phyloP scores from a whole-genome alignment of 1,140 invertebrate genomes.

The Prorops nasuta region DNA sequence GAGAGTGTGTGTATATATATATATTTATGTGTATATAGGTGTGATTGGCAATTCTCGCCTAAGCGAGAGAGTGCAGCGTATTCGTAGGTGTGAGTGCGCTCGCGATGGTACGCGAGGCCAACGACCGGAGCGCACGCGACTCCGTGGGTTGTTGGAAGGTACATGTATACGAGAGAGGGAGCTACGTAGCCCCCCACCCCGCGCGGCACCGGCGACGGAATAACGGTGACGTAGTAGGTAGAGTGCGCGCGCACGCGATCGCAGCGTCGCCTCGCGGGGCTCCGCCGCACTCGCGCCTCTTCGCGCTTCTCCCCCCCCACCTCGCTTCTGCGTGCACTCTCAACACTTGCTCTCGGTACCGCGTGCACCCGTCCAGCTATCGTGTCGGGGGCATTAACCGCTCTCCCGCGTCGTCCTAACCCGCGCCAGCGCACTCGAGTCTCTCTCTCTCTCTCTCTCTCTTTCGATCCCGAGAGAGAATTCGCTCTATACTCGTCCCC shows the following conservation, averaged over 20 bases:
- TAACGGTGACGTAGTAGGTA: conserved; percentile 58
- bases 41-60: no score
- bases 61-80: not conserved
- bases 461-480: not conserved
- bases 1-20: no score
- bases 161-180: conserved; percentile 6
- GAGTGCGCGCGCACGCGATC: conserved; percentile 43
- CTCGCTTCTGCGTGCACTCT: no score
- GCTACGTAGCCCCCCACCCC: not conserved
- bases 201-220: conserved; percentile 40
- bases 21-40: no score
- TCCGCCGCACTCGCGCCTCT: conserved; percentile 23
- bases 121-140: conserved; percentile 50
- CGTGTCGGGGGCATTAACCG: conserved; percentile 50
- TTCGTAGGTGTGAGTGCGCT: no score
- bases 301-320: not conserved
- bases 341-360: no score
- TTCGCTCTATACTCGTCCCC: conserved; percentile 17
- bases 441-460: not conserved
- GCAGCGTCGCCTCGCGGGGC: conserved; percentile 21
- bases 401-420: conserved; percentile 34
- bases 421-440: conserved; percentile 17
- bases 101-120: conserved; percentile 50
- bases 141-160: no score
- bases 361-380: conserved; percentile 17